These are phyloP conservation scores for Agelaius tricolor DNA, from an alignment of 2,113 vertebrate genomes.

Conservation along the genomic window DNA sequence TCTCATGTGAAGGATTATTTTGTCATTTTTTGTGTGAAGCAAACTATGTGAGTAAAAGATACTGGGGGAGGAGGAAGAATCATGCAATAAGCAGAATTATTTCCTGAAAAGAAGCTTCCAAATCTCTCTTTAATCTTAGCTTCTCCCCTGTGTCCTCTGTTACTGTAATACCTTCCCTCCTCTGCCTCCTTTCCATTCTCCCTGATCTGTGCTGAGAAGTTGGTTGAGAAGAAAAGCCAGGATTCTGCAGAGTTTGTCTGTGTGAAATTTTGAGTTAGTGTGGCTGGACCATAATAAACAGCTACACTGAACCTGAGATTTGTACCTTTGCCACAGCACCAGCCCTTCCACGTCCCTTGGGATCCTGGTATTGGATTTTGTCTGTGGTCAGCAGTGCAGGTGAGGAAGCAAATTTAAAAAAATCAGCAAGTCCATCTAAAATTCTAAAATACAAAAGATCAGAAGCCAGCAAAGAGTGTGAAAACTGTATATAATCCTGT, in stretches of 20 bases:
- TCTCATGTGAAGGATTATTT: not conserved
- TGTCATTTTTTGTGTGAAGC: not conserved
- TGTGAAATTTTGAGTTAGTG: not conserved
- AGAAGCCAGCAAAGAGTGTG: not conserved
- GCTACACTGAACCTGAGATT: not conserved
- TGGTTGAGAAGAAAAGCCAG: not conserved
- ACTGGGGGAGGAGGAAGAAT: not conserved
- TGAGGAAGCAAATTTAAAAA: not conserved
- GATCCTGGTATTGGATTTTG: not conserved
- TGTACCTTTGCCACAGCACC: not conserved
- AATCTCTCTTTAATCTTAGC: not conserved
- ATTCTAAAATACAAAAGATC: not conserved
- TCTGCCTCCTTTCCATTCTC: not conserved
- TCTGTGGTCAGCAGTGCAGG: not conserved
- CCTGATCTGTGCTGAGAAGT: not conserved
- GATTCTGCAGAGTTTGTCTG: not conserved
- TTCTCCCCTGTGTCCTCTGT: not conserved
- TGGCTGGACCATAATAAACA: not conserved
- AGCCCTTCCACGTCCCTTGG: not conserved
- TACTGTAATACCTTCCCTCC: not conserved
- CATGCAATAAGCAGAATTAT: not conserved
- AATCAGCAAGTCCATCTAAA: not conserved
- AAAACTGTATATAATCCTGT: not conserved
- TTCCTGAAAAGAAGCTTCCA: not conserved
- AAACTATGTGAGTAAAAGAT: not conserved